These are phyloP conservation scores for Lordiphosa stackelbergi DNA, from an alignment of 1,140 invertebrate genomes.

Conservation along the genomic window DNA sequence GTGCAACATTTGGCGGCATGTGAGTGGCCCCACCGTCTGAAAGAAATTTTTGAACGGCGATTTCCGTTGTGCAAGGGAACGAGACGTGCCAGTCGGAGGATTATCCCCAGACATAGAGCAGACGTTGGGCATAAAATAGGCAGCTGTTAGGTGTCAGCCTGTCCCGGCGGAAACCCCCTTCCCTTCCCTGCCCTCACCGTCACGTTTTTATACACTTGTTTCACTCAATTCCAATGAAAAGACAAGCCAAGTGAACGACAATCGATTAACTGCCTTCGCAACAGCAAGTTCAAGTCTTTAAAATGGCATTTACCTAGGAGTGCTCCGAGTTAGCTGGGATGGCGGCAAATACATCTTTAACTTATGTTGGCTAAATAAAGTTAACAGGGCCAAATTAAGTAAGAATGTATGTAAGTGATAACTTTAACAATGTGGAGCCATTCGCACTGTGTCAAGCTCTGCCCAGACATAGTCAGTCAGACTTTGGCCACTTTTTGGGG, in stretches of 20 bases:
- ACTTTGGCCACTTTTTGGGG: too few relatives aligned
- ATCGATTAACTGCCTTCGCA: conserved; percentile 35
- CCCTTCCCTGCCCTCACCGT: not conserved
- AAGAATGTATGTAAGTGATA: too few relatives aligned
- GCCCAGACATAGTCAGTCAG: too few relatives aligned
- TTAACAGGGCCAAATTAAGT: too few relatives aligned
- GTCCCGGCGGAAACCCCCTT: conserved; percentile 42
- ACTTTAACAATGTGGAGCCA: too few relatives aligned
- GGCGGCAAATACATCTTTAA: conserved; percentile 8
- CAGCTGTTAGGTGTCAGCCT: conserved; percentile 54
- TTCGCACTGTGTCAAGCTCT: too few relatives aligned
- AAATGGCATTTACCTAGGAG: conserved; percentile 18
- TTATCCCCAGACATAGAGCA: conserved; percentile 48
- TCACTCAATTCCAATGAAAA: conserved; percentile 2
- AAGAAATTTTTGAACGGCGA: conserved; percentile 53
- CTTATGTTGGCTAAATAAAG: not conserved
- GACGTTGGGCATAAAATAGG: conserved; percentile 15
- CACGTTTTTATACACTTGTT: conserved; percentile 4
- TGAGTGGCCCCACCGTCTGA: conserved; percentile 15
- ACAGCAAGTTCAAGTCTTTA: conserved; percentile 33
- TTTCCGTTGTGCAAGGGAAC: conserved; percentile 50
- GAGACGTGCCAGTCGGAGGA: conserved; percentile 66
- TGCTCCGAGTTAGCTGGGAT: conserved; percentile 14
- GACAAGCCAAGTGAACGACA: not conserved
- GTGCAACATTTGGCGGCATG: conserved; percentile 24